These are phyloP conservation scores for Tholera decimalis DNA, from an alignment of 2,888 invertebrate genomes.

Conservation along the genomic window DNA sequence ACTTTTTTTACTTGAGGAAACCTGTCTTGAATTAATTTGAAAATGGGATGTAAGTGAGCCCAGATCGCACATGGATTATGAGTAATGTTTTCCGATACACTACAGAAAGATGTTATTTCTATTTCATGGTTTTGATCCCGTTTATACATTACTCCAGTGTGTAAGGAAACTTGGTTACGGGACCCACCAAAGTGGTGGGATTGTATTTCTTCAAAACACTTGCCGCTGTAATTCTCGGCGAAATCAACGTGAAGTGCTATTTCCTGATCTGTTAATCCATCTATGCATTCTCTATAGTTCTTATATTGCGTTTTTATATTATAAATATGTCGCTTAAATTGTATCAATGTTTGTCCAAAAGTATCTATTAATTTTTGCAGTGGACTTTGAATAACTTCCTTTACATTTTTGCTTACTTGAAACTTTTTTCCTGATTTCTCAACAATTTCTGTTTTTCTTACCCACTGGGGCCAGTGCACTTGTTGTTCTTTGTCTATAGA, in stretches of 20 bases:
- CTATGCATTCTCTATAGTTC: slow-evolving; percentile 4
- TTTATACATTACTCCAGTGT: not conserved
- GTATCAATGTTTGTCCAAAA: no score
- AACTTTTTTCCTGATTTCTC: no score
- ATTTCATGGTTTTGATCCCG: not conserved
- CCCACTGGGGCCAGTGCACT: no score
- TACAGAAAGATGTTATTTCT: slow-evolving; percentile 9
- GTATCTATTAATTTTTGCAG: no score
- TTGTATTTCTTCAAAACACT: slow-evolving; percentile 18
- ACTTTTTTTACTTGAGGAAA: not conserved
- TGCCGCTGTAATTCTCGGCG: slow-evolving; percentile 22
- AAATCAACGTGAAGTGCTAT: slow-evolving; percentile 14
- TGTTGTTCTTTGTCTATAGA: no score
- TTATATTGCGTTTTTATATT: slow-evolving; percentile 11
- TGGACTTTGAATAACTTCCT: no score
- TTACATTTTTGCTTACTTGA: no score
- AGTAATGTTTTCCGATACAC: slow-evolving; percentile 5
- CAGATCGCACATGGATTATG: slow-evolving; percentile 25
- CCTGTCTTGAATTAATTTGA: slow-evolving; percentile 1
- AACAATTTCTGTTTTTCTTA: no score
- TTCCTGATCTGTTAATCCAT: not conserved
- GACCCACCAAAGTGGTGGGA: slow-evolving; percentile 14
- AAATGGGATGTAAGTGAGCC: slow-evolving; percentile 24
- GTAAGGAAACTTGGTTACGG: no score
- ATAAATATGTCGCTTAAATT: slow-evolving; percentile 14